Percentiles rank a stretch among this genome's conserved stretches.
Conservation (phyloP, 2,797 vertebrate genomes). For the Xiphorhynchus erythropygius region DNA sequence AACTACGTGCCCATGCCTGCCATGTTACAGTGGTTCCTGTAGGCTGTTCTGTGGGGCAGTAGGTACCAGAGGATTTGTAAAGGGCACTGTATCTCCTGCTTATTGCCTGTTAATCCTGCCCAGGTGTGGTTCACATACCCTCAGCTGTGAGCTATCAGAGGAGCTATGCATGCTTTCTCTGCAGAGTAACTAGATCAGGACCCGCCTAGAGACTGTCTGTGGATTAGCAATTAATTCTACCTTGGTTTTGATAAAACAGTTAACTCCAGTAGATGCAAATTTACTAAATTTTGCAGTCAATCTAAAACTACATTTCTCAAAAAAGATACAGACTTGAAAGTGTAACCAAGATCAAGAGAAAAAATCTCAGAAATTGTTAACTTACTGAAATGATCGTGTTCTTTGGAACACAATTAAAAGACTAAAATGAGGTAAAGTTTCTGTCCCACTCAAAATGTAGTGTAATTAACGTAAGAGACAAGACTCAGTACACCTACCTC, state of each 20-base stretch:
- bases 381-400: not conserved
- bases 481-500: not conserved
- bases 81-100: rapidly evolving
- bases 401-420: not conserved
- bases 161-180: not conserved
- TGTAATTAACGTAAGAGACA: not conserved
- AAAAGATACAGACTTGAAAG: not conserved
- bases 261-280: not conserved
- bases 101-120: not conserved
- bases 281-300: not conserved
- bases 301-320: not conserved
- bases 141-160: not conserved
- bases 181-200: not conserved
- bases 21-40: not conserved
- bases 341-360: not conserved
- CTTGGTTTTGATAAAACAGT: not conserved
- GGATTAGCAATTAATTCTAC: not conserved
- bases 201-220: not conserved
- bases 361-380: not conserved
- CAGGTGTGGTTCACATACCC: not conserved
- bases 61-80: not conserved
- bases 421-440: not conserved
- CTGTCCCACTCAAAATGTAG: not conserved
- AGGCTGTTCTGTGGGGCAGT: not conserved
- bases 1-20: not conserved